phyloP scores from a whole-genome alignment of 2,797 vertebrate genomes.

The Eulemur albifrons region DNA sequence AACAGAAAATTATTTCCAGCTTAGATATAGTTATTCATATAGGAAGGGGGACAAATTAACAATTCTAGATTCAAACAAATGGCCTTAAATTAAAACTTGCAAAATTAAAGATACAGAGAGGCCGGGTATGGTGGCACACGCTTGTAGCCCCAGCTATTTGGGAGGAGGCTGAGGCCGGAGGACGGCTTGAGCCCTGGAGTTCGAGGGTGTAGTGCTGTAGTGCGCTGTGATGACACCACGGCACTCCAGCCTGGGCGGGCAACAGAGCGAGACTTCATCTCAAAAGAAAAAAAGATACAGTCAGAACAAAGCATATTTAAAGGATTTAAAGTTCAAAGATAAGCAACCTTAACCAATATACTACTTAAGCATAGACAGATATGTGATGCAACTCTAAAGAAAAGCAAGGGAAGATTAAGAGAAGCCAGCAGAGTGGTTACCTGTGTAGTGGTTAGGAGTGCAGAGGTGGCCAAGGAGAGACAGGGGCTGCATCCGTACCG shows the following conservation, averaged over 20 bases:
- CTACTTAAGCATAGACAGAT: background rate
- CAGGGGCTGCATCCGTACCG: background rate
- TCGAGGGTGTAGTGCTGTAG: background rate
- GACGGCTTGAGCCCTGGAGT: background rate
- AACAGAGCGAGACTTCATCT: background rate
- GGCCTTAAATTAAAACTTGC: background rate
- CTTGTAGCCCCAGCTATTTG: background rate
- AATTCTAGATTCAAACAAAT: background rate
- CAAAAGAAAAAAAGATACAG: background rate
- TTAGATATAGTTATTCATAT: background rate
- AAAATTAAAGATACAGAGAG: background rate
- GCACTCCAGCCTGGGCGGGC: background rate
- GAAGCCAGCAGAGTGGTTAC: background rate
- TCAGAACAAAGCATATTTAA: background rate
- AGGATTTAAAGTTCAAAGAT: background rate
- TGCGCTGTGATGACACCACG: no score
- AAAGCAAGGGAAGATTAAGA: background rate
- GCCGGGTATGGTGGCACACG: no score
- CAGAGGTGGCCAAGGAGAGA: background rate
- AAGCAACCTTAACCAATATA: background rate
- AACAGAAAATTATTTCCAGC: background rate
- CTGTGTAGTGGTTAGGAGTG: background rate
- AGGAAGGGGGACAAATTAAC: background rate
- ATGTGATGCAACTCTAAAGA: background rate
- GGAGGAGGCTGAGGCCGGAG: background rate